Percentiles rank a stretch among this genome's conserved stretches.
Conservation (phyloP, 2,797 vertebrate species). For the Acrossocheilus fasciatus region DNA sequence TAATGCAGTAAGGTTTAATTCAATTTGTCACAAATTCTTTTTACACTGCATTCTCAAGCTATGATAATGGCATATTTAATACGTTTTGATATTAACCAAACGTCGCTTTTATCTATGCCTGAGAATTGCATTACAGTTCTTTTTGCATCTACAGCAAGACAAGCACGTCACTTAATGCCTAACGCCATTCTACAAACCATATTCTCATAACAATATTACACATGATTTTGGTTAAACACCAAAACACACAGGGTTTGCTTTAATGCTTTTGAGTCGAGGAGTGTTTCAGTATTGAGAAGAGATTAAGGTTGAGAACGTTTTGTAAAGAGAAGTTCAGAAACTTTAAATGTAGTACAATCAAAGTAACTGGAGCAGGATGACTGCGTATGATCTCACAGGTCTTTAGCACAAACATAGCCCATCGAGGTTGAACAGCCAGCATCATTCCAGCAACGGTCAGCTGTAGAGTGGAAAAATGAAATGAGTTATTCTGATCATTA, state of each 20-base stretch:
- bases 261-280: not conserved
- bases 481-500: not conserved
- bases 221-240: not conserved
- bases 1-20: too few relatives aligned
- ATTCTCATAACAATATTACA: too few relatives aligned
- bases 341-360: not conserved
- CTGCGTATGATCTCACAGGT: not conserved
- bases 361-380: not conserved
- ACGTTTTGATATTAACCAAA: too few relatives aligned
- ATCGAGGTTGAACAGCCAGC: accelerated
- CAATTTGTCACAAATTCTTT: too few relatives aligned
- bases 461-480: not conserved
- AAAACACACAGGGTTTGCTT: not conserved
- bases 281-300: not conserved
- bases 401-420: not conserved
- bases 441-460: not conserved
- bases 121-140: too few relatives aligned
- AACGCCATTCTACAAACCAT: too few relatives aligned
- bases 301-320: not conserved
- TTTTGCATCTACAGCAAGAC: too few relatives aligned
- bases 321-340: not conserved
- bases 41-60: too few relatives aligned
- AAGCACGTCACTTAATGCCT: too few relatives aligned
- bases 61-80: too few relatives aligned
- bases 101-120: too few relatives aligned